These are phyloP conservation scores for Coregonus clupeaformis DNA, from an alignment of 2,113 vertebrate species.

Conservation along the genomic window DNA sequence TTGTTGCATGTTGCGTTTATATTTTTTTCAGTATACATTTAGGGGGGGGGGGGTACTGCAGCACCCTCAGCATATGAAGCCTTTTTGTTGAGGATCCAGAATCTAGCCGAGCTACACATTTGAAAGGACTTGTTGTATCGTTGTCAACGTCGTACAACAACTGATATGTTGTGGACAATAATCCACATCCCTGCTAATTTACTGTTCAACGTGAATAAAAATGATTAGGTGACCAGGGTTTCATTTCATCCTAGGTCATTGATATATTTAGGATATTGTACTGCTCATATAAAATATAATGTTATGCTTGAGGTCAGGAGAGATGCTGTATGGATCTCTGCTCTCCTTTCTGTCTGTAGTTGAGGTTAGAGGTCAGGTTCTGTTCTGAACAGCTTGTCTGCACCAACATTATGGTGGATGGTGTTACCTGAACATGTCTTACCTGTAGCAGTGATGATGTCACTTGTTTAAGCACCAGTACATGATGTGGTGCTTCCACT, in stretches of 20 bases:
- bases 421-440: constrained; percentile 31
- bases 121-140: constrained; percentile 29
- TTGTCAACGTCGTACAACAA: constrained; percentile 27
- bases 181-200: constrained; percentile 51
- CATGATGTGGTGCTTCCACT: constrained; percentile 7
- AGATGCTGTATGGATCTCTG: constrained; percentile 15
- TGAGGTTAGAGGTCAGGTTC: too few species aligned
- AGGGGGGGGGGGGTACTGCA: too few species aligned
- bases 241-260: constrained; percentile 22
- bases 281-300: not conserved
- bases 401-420: not conserved
- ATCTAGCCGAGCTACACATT: constrained; percentile 31
- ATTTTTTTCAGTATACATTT: not conserved
- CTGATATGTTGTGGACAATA: constrained; percentile 41
- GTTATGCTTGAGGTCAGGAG: not conserved
- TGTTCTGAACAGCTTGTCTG: too few species aligned
- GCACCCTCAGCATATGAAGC: too few species aligned
- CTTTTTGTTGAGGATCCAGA: constrained; percentile 5
- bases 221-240: constrained; percentile 61
- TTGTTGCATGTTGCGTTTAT: not conserved
- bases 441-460: constrained; percentile 53
- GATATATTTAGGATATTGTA: constrained; percentile 18
- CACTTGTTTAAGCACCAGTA: constrained; percentile 58
- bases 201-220: constrained; percentile 59
- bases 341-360: too few species aligned